Percentiles rank a stretch among this genome's conserved stretches.
These are phyloP conservation scores for Parochlus steinenii DNA, from an alignment of 2,888 invertebrate genomes.

Conservation along the genomic window DNA sequence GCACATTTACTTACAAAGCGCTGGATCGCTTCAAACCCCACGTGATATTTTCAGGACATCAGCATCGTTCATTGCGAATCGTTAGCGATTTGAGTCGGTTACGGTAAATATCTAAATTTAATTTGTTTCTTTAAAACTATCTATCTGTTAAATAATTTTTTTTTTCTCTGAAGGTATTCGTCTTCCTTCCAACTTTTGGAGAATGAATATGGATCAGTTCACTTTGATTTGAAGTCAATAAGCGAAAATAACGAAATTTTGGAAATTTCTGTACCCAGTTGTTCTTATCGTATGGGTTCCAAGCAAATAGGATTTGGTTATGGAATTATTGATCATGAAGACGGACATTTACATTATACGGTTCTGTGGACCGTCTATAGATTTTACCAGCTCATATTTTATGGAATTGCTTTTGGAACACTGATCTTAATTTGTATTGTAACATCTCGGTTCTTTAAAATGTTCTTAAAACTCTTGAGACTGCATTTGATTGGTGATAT, in stretches of 20 bases:
- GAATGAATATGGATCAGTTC: no score
- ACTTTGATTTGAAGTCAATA: constrained; percentile 3
- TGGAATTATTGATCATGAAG: constrained; percentile 5
- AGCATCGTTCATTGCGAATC: constrained; percentile 33
- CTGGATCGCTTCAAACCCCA: constrained; percentile 47
- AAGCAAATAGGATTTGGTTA: constrained; percentile 9
- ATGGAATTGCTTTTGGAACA: no score
- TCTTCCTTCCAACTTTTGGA: no score
- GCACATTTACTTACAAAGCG: constrained; percentile 32
- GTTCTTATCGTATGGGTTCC: background rate
- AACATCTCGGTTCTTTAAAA: no score
- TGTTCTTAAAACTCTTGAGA: no score
- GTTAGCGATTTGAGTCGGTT: constrained; percentile 15
- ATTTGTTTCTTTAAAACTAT: constrained; percentile 22
- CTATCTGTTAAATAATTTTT: no score
- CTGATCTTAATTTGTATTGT: no score
- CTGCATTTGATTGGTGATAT: no score
- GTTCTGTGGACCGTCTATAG: constrained; percentile 3
- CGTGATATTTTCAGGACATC: constrained; percentile 51
- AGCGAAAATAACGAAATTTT: constrained; percentile 26
- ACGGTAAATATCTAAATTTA: constrained; percentile 20
- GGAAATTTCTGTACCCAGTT: constrained; percentile 60
- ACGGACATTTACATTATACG: constrained; percentile 10
- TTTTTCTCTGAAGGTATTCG: no score
- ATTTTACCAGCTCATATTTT: constrained; percentile 7